Base-by-base conservation (phyloP, 2,888 invertebrate species). In the Agonopterix alstromeriana region DNA sequence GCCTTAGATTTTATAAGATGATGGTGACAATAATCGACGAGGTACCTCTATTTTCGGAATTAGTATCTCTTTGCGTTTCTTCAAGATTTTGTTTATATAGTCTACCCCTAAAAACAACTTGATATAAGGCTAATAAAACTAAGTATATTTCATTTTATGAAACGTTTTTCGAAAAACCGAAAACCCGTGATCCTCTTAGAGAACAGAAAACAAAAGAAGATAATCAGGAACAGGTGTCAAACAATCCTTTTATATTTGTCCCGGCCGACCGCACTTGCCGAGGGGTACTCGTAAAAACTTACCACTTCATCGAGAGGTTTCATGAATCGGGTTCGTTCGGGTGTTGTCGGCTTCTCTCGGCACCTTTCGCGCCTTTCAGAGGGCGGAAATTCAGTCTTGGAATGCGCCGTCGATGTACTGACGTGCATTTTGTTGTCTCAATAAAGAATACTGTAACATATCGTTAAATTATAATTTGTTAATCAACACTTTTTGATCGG, bases 301-400 rank as follows among this genome's bases (percentile, higher is more conserved):
- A 85, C 84, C 84, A 84, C 85, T 85, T 84, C 85, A 86, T 85
- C 83, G 82, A 80, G 82, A 81, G 75, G 82, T 74, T 78, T 80
- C 73, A 76, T 78, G 76, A 77, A 78, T 78, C 80, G 81, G 67
- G 65, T 57, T 53, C 57, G 10, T 57, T 60, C 67, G 68, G 68
- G 59, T 43, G 8, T 5, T 10, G 3, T 48, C 50, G 12, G 42
- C 9, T 3, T 47, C 45, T 46, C 49, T 74, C 74, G 77, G 68
- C 27, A 35, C 17, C 36, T 47, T 50, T 81, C 81, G 82, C 52
- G 47, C 57, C 52, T 68, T 77, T 71, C 71, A 75, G 83, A 76
- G 83, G 81, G 81, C 73, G 77, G 76, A 69, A 70, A 73, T 65
- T 78, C 77, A 85, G 85, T 85, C 76, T 71, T 61, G 64, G 60